Evolutionary conservation across 2,888 invertebrate genomes (phyloP).

Genomic region (Dendrolimus pini): DNA sequence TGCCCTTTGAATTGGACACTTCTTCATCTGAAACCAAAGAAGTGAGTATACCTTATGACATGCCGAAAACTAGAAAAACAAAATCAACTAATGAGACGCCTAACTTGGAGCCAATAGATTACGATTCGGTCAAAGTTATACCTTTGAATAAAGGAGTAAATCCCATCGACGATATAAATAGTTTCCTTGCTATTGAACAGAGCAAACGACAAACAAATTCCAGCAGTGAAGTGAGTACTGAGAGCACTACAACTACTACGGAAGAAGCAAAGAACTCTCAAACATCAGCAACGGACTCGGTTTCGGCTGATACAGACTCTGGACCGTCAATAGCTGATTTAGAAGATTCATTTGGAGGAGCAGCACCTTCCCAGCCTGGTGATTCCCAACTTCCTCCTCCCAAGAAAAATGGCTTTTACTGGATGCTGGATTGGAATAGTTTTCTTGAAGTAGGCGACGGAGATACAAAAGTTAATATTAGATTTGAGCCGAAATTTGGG

Average conservation of each 20-base stretch:
- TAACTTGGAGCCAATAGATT: conserved; percentile 57
- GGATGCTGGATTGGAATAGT: conserved; percentile 90
- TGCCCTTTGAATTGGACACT: conserved; percentile 57
- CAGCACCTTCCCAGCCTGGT: conserved; percentile 71
- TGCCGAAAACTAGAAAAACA: conserved; percentile 45
- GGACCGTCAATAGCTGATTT: conserved; percentile 79
- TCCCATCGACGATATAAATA: conserved; percentile 43
- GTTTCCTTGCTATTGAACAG: conserved; percentile 35
- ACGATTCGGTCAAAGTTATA: conserved; percentile 62
- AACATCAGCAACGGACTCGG: conserved; percentile 38
- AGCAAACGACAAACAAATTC: conserved; percentile 51
- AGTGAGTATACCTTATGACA: conserved; percentile 45
- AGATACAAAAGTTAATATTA: conserved; percentile 84
- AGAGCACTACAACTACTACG: conserved; percentile 14
- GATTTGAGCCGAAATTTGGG: conserved; percentile 88
- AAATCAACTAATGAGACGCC: conserved; percentile 33
- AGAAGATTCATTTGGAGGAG: conserved; percentile 87
- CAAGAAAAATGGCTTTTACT: conserved; percentile 87
- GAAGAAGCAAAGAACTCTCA: conserved; percentile 33
- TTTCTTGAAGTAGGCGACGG: conserved; percentile 90
- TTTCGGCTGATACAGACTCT: conserved; percentile 64
- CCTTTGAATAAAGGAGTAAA: conserved; percentile 53
- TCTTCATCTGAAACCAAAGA: conserved; percentile 55
- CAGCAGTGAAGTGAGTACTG: conserved; percentile 23
- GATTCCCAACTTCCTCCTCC: conserved; percentile 81